Conservation (phyloP, 2,888 invertebrate genomes). For the Coleophora flavipennella region DNA sequence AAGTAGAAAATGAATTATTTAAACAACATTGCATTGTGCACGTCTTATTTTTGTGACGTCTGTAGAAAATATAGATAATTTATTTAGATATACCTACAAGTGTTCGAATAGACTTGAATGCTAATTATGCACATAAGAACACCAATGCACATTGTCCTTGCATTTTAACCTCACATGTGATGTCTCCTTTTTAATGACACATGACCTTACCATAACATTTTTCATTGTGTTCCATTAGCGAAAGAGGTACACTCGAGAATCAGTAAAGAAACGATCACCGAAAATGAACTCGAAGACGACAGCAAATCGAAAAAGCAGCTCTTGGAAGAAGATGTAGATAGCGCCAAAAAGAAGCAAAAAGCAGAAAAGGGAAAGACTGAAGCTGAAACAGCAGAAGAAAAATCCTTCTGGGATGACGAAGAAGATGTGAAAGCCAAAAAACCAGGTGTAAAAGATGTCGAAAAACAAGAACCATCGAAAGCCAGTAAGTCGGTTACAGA, state of each 20-base stretch:
- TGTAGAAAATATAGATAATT: constrained; percentile 37
- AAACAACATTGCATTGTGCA: constrained; percentile 24
- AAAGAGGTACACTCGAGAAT: constrained; percentile 67
- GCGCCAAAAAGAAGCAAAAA: constrained; percentile 24
- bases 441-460: constrained; percentile 30
- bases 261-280: constrained; percentile 57
- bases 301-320: constrained; percentile 30
- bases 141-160: constrained; percentile 23
- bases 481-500: constrained; percentile 29
- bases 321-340: constrained; percentile 32
- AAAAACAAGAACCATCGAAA: constrained; percentile 20
- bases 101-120: constrained; percentile 60
- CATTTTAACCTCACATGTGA: constrained; percentile 40
- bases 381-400: constrained; percentile 36
- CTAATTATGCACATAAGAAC: constrained; percentile 35
- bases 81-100: constrained; percentile 30
- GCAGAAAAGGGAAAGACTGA: constrained; percentile 37
- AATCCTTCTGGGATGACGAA: constrained; percentile 46
- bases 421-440: constrained; percentile 32
- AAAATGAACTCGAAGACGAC: constrained; percentile 63
- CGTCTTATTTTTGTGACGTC: constrained; percentile 46
- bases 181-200: constrained; percentile 25
- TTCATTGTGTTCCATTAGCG: constrained; percentile 54
- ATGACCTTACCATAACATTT: constrained; percentile 35
- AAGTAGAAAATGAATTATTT: constrained; percentile 28